These are phyloP conservation scores for Myotis yumanensis DNA, from an alignment of 2,113 vertebrate genomes.

Conservation along the genomic window DNA sequence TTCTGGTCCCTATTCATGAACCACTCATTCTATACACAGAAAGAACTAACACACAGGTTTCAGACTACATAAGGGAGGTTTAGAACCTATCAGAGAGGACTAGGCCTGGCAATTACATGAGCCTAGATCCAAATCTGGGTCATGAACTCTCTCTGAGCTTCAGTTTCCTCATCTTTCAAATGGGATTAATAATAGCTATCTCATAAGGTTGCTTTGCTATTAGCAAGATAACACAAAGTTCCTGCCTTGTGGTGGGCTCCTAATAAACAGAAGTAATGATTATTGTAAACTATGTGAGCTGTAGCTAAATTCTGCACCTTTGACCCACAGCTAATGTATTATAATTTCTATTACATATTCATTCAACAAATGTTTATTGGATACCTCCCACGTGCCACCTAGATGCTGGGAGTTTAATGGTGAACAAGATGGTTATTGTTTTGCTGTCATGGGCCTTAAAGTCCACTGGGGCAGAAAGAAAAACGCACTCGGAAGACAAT, in stretches of 20 bases:
- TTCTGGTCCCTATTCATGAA: background rate
- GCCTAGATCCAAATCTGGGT: background rate
- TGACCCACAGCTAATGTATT: background rate
- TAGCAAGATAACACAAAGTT: background rate
- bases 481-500: background rate
- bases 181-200: background rate
- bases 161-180: conserved; percentile 40
- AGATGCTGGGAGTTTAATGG: background rate
- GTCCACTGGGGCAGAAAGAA: background rate
- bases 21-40: background rate
- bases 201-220: background rate
- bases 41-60: background rate
- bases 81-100: background rate
- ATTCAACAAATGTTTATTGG: background rate
- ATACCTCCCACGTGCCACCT: background rate
- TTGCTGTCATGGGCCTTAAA: background rate
- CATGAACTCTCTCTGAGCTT: background rate
- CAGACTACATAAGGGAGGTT: background rate
- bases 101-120: background rate
- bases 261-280: background rate
- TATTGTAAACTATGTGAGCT: background rate
- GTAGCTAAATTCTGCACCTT: background rate
- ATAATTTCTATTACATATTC: background rate
- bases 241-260: background rate
- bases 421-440: background rate